A percentile compares a stretch with the other conserved stretches of the same genome.
Conservation (phyloP, 2,797 vertebrate genomes). For the Brotula barbata region DNA sequence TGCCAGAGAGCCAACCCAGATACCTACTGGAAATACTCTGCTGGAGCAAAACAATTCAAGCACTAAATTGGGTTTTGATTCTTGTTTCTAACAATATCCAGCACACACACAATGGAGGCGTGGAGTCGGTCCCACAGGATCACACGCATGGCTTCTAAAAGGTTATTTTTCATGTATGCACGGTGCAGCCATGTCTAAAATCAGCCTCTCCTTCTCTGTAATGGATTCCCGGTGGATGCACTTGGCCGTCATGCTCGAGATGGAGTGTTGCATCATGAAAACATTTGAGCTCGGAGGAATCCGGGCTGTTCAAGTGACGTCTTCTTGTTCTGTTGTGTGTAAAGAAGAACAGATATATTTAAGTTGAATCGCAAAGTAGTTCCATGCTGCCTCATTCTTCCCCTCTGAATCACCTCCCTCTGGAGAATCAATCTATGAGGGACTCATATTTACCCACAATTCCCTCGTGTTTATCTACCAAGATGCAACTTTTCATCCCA, state of each 20-base stretch:
- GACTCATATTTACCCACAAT: too few species aligned
- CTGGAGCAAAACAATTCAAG: constrained; percentile 64
- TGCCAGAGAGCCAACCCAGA: constrained; percentile 42
- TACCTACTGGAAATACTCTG: constrained; percentile 55
- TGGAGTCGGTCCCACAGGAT: constrained; percentile 42
- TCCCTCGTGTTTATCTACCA: too few species aligned
- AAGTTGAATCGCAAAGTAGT: constrained; percentile 25
- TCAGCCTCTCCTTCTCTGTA: constrained; percentile 44
- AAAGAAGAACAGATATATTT: constrained; percentile 58
- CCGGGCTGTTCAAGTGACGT: constrained; percentile 41
- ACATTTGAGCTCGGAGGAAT: constrained; percentile 37
- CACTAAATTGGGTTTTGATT: constrained; percentile 70
- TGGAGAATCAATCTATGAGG: too few species aligned
- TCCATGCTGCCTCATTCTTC: too few species aligned
- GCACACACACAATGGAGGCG: constrained; percentile 43
- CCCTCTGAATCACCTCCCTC: too few species aligned
- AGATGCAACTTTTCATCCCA: too few species aligned
- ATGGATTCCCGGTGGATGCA: constrained; percentile 63
- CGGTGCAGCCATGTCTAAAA: constrained; percentile 50
- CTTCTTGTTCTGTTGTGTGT: constrained; percentile 34
- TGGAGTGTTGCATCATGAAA: constrained; percentile 56
- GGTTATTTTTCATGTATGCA: constrained; percentile 55
- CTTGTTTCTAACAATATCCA: constrained; percentile 66
- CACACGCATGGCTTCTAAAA: constrained; percentile 52
- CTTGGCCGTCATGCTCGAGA: constrained; percentile 63